Evolutionary conservation across 2,888 invertebrate genomes (phyloP).

Genomic region (Cistogaster globosa): DNA sequence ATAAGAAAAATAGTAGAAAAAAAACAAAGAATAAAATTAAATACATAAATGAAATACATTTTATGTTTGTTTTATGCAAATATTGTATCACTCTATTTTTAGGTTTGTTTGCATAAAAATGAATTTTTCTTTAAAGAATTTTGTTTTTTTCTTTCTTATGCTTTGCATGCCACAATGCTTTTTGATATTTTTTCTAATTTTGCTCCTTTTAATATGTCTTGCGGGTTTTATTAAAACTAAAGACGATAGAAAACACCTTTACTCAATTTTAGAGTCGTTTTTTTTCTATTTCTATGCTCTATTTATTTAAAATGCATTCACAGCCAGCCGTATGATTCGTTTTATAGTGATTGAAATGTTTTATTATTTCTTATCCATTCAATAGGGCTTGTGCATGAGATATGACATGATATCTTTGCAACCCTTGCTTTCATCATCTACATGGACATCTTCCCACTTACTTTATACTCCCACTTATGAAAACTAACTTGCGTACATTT

Average conservation of each 20-base stretch:
- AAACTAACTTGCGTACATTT: constrained; percentile 19
- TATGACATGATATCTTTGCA: background rate
- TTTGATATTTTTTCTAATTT: constrained; percentile 13
- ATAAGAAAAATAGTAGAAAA: no score
- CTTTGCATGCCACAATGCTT: constrained; percentile 18
- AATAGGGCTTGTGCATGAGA: background rate
- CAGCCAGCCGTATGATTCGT: constrained; percentile 21
- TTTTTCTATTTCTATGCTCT: background rate
- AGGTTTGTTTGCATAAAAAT: background rate
- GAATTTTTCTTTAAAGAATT: background rate
- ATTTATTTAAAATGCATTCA: constrained; percentile 24
- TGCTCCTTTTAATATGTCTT: constrained; percentile 38
- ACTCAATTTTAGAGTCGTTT: constrained; percentile 28
- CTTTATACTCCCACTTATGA: constrained; percentile 12
- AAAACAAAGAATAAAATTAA: background rate
- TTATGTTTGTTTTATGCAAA: constrained; percentile 49
- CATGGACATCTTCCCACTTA: background rate
- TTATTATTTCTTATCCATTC: constrained; percentile 36
- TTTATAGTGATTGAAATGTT: constrained; percentile 37
- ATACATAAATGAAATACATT: background rate
- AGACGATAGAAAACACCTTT: constrained; percentile 27
- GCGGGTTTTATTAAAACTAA: constrained; percentile 24
- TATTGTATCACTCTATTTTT: constrained; percentile 30
- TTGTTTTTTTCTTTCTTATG: constrained; percentile 8
- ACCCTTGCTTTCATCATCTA: background rate